Conservation (phyloP, 2,113 vertebrate species). For the Actenoides hombroni region DNA sequence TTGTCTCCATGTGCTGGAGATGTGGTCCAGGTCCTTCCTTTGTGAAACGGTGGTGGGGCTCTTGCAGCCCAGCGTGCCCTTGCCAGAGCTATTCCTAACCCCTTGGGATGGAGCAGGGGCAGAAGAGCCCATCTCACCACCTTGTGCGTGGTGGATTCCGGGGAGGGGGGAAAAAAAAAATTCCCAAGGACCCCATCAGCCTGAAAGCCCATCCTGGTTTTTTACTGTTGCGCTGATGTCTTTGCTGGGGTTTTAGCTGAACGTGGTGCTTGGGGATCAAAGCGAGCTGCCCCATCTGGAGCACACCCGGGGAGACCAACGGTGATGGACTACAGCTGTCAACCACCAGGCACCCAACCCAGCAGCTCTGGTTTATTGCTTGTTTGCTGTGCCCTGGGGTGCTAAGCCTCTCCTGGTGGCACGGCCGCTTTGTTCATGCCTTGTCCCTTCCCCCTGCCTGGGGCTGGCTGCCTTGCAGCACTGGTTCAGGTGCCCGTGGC, state of each 20-base stretch:
- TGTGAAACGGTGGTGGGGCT: accelerated
- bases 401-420: not conserved
- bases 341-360: not conserved
- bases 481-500: not conserved
- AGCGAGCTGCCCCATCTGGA: not conserved
- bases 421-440: accelerated
- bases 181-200: not conserved
- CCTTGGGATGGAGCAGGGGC: not conserved
- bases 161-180: not conserved
- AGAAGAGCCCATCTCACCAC: not conserved
- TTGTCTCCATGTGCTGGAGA: not conserved
- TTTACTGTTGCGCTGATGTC: accelerated
- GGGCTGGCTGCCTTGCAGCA: not conserved
- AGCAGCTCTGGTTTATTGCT: not conserved
- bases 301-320: not conserved
- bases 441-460: not conserved
- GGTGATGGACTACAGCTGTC: not conserved
- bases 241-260: not conserved
- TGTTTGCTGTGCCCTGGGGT: not conserved
- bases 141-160: not conserved
- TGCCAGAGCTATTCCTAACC: not conserved
- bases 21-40: not conserved
- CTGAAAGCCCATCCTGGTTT: accelerated
- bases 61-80: accelerated
- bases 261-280: not conserved